Percentiles rank a stretch among this genome's conserved stretches.
phyloP scores from a whole-genome alignment of 2,113 vertebrate species.

The Phylloscopus trochilus region DNA sequence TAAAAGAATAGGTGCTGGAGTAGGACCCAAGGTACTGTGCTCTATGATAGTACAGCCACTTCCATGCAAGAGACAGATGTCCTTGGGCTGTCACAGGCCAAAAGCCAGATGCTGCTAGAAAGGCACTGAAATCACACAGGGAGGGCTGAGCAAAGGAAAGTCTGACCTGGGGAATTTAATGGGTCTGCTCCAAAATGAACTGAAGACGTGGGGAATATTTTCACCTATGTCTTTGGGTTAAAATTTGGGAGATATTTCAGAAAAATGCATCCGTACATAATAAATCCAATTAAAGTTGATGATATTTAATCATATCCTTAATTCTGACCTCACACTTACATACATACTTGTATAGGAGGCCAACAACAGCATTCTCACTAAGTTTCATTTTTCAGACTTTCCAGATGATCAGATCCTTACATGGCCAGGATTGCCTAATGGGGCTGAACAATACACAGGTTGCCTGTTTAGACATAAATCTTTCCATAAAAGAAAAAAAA shows the following conservation, averaged over 20 bases:
- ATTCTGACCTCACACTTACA: not conserved
- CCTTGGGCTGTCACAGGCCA: fast-evolving
- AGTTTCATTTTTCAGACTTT: not conserved
- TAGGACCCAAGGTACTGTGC: not conserved
- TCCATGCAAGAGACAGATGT: not conserved
- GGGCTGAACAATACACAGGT: not conserved
- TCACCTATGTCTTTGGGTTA: not conserved
- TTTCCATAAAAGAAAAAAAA: not conserved
- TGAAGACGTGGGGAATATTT: not conserved
- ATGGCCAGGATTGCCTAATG: not conserved
- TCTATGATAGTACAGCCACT: fast-evolving
- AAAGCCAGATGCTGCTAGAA: not conserved
- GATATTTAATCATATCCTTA: not conserved
- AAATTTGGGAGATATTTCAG: not conserved
- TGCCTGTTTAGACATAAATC: not conserved
- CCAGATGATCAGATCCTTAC: not conserved
- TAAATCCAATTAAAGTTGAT: not conserved
- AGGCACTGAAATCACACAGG: not conserved
- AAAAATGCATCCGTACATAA: not conserved
- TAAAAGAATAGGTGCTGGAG: not conserved
- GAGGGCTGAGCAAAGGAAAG: not conserved
- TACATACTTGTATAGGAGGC: not conserved
- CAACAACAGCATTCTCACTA: not conserved
- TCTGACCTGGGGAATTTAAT: not conserved
- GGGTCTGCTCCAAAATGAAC: not conserved